These are phyloP conservation scores for Timandra comae DNA, from an alignment of 2,888 invertebrate species.

Conservation along the genomic window DNA sequence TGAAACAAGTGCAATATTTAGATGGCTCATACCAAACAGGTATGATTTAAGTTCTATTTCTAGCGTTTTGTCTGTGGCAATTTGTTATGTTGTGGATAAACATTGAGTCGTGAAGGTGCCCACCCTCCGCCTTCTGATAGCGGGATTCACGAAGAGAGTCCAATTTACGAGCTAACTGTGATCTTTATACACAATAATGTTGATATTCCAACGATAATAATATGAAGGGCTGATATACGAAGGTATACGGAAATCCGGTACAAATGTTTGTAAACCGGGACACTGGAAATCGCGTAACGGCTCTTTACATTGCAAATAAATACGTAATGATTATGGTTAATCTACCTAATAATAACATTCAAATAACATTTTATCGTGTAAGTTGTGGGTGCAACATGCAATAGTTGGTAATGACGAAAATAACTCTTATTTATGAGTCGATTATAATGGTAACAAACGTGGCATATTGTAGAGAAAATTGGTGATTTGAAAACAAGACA, in stretches of 20 bases:
- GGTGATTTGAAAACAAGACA: too few relatives aligned
- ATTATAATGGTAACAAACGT: too few relatives aligned
- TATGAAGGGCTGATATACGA: neutral
- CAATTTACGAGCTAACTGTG: slow-evolving; percentile 65
- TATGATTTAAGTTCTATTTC: slow-evolving; percentile 42
- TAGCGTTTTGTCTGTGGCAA: slow-evolving; percentile 53
- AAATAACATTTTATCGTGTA: too few relatives aligned
- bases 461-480: too few relatives aligned
- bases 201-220: slow-evolving; percentile 1
- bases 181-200: slow-evolving; percentile 31
- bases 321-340: too few relatives aligned
- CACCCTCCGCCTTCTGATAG: slow-evolving; percentile 56
- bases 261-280: neutral
- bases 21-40: slow-evolving; percentile 17
- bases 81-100: slow-evolving; percentile 67
- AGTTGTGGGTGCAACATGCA: too few relatives aligned
- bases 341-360: too few relatives aligned
- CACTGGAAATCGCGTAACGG: neutral
- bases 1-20: too few relatives aligned
- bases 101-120: slow-evolving; percentile 64
- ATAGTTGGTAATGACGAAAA: too few relatives aligned
- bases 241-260: slow-evolving; percentile 1
- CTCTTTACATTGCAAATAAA: too few relatives aligned
- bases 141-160: slow-evolving; percentile 51
- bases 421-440: too few relatives aligned